Percentiles rank a stretch among this genome's conserved stretches.
These are phyloP conservation scores for Vandiemenella viatica DNA, from an alignment of 2,888 invertebrate genomes.

Conservation along the genomic window DNA sequence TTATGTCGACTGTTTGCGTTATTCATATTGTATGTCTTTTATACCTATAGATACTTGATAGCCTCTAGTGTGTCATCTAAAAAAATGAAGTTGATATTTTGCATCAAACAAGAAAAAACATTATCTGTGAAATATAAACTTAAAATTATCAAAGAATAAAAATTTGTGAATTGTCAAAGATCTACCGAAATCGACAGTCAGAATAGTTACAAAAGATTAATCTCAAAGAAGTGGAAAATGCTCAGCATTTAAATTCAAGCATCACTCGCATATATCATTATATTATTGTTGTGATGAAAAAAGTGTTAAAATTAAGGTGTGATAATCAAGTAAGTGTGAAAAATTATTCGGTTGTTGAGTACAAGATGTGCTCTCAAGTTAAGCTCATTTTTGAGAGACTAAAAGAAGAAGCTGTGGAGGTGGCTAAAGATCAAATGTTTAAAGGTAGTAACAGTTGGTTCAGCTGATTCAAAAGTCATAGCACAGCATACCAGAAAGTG, in stretches of 20 bases:
- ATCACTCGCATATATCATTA: too few species aligned
- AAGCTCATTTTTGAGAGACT: background rate
- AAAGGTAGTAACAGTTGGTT: conserved; percentile 5
- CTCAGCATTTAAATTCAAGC: too few species aligned
- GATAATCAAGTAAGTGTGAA: background rate
- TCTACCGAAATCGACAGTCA: background rate
- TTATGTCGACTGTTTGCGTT: too few species aligned
- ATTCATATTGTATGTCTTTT: too few species aligned
- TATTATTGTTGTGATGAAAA: background rate
- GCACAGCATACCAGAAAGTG: conserved; percentile 4
- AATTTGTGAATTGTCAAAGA: background rate
- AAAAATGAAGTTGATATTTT: background rate
- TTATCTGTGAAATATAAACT: background rate
- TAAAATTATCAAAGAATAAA: background rate
- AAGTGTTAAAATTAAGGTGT: background rate
- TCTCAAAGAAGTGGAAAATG: too few species aligned
- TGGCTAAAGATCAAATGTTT: conserved; percentile 6
- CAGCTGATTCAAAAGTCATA: conserved; percentile 4
- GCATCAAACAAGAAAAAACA: background rate
- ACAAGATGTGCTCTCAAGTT: background rate
- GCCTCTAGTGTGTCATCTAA: too few species aligned
- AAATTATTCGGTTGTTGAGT: background rate
- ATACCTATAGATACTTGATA: too few species aligned
- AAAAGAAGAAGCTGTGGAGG: background rate
- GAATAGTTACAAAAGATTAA: background rate